Evolutionary conservation across 2,113 vertebrate species (phyloP).

Genomic region (Cochlearius cochlearius): DNA sequence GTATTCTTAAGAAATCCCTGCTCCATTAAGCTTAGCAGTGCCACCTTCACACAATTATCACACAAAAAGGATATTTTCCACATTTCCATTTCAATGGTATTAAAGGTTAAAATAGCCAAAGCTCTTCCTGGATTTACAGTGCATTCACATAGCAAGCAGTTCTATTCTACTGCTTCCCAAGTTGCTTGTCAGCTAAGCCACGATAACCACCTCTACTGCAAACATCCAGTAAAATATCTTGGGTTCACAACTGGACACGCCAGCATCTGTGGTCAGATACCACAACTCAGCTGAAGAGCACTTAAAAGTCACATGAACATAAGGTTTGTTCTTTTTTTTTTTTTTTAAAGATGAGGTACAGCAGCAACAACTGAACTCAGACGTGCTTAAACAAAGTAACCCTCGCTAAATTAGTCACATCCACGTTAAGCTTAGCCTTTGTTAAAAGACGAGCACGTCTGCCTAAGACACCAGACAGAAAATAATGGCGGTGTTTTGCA

Average conservation of each 20-base stretch:
- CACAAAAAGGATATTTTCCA: background rate
- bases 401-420: background rate
- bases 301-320: fast-evolving
- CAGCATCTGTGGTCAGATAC: background rate
- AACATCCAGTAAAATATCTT: background rate
- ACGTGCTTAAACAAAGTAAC: background rate
- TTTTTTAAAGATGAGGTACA: background rate
- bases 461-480: background rate
- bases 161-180: background rate
- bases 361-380: background rate
- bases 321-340: no score
- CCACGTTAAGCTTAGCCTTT: background rate
- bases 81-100: background rate
- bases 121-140: background rate
- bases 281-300: background rate
- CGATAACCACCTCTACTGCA: background rate
- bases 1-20: background rate
- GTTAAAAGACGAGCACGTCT: background rate
- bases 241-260: background rate
- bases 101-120: background rate
- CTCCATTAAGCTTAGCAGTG: background rate
- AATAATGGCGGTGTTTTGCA: background rate
- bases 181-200: background rate
- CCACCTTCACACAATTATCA: background rate
- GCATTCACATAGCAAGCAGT: background rate